A percentile compares a stretch with the other conserved stretches of the same genome.
phyloP scores from a whole-genome alignment of 2,888 invertebrate species.

The Diogma glabrata region DNA sequence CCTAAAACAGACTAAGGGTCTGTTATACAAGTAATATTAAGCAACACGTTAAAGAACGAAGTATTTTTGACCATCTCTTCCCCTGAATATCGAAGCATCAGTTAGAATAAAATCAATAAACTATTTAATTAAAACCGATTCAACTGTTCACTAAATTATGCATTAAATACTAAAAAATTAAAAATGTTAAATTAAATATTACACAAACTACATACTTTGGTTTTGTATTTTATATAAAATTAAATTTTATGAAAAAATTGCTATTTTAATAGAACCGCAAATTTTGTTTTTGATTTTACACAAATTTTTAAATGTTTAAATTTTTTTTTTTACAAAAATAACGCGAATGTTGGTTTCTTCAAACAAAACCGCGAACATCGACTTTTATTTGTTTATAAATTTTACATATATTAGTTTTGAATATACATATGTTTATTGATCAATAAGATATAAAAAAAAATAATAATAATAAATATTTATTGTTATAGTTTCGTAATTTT shows the following conservation, averaged over 20 bases:
- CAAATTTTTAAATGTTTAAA: background rate
- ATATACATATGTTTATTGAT: constrained; percentile 4
- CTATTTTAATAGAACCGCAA: constrained; percentile 4
- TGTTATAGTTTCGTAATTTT: constrained; percentile 1
- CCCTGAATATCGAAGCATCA: too few relatives aligned
- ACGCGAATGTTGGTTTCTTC: constrained; percentile 8
- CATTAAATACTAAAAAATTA: too few relatives aligned
- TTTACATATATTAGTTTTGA: background rate
- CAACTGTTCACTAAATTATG: too few relatives aligned
- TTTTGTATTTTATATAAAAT: constrained; percentile 5
- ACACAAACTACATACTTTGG: constrained; percentile 6
- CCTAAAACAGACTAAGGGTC: too few relatives aligned
- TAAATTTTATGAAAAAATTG: constrained; percentile 1
- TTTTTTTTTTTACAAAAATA: constrained; percentile 5
- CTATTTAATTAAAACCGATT: too few relatives aligned
- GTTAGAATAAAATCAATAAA: too few relatives aligned
- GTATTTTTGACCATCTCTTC: too few relatives aligned
- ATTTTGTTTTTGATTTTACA: constrained; percentile 6
- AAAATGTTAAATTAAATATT: constrained; percentile 2
- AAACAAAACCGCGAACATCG: constrained; percentile 9
- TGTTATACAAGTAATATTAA: too few relatives aligned
- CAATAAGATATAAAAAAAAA: constrained; percentile 4
- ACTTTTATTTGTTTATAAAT: constrained; percentile 4
- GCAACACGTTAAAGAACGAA: too few relatives aligned
- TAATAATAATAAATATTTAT: constrained; percentile 1